These are phyloP conservation scores for Carcina quercana DNA, from an alignment of 2,888 invertebrate species.

Conservation along the genomic window DNA sequence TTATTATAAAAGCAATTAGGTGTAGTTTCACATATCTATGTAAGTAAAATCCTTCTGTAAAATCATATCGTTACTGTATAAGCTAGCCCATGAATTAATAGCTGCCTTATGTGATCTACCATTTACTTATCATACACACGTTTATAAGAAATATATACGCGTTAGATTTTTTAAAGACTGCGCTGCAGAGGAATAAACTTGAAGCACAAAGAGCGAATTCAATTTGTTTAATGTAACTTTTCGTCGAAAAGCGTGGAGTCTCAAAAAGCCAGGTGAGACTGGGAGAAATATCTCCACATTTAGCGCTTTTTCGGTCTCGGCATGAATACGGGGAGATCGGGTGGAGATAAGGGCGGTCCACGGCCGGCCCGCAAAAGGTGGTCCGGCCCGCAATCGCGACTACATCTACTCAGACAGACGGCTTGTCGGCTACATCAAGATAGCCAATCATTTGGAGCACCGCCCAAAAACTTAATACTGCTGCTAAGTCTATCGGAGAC, in stretches of 20 bases:
- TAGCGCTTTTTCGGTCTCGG: conserved; percentile 51
- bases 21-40: too few species aligned
- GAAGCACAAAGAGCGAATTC: conserved; percentile 47
- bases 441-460: too few species aligned
- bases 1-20: too few species aligned
- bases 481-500: too few species aligned
- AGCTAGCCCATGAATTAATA: too few species aligned
- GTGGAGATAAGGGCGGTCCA: conserved; percentile 43
- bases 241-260: conserved; percentile 40
- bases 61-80: too few species aligned
- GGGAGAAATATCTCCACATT: conserved; percentile 54
- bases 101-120: too few species aligned
- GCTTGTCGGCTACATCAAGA: conserved; percentile 3
- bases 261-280: conserved; percentile 55
- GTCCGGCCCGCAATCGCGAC: conserved; percentile 31
- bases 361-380: conserved; percentile 27
- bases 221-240: conserved; percentile 68
- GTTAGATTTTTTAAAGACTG: conserved; percentile 8
- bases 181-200: conserved; percentile 28
- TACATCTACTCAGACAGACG: conserved; percentile 27
- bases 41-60: too few species aligned
- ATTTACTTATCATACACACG: too few species aligned
- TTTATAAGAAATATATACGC: too few species aligned
- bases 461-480: too few species aligned
- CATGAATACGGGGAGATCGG: conserved; percentile 66